Base-by-base conservation (phyloP, 2,888 invertebrate species). In the Habroteleia sp. region DNA sequence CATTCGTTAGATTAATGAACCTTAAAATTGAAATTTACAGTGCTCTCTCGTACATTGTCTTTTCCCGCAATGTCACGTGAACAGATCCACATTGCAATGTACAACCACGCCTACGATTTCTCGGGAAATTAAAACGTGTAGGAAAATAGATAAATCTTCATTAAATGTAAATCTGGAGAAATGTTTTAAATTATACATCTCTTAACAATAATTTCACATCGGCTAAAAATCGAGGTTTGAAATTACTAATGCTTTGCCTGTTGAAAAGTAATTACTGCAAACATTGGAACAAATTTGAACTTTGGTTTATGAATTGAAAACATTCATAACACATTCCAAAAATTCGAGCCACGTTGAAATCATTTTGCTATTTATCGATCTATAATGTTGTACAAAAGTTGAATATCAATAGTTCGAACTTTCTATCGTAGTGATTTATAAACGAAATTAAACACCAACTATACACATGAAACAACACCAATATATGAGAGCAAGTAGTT, bases 41-140 rank as follows among this genome's bases (percentile, higher is more conserved):
- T 54, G 10, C 25, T 6, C 35, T 62, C 54, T 31, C 62, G 50
- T 62, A 39, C 54, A 54, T 39, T 25, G 54, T 71, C 44, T 50
- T 60, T 33, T n/a, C 20, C 17, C 5, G 42, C 29, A 29, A 33
- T 60, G 71, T 62, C 71, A 62, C 54, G 16, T 44, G 69, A 60
- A 60, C 71, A 54, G 60, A 69, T 52, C 29, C 60, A 17, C 69
- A 33, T 54, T 62, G 71, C 71, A 33, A 10, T 10, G 54, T 41
- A 37, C 44, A 48, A 37, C 62, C 71, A 63, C 71, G 71, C 71
- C 71, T 23, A 71, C 63, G 63, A 71, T 71, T 71, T 71, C 56
- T 48, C 71, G 71, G 27, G 56, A 42, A 63, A 71, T 71, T 63
- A 71, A 71, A 71, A 62, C 48, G 54, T 62, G 33, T 17, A 39